Evolutionary conservation across 2,797 vertebrate species (phyloP), one percentile per base, ranked within the genome.

Genomic region (Sebastiscus albofasciatus): DNA sequence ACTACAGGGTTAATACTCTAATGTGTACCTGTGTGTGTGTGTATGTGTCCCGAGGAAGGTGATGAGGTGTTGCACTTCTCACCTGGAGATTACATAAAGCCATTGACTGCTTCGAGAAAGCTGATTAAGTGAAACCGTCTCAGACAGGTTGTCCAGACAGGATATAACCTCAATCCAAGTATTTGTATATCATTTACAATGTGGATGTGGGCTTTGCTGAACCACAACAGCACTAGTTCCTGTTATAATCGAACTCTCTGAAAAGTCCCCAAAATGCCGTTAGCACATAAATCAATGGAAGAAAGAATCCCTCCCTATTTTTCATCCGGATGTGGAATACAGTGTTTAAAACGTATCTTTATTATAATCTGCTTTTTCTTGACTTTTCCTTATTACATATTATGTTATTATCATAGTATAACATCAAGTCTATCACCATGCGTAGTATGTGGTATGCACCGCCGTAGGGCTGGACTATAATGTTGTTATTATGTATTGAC

Each of bases 31-130:
- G 59, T 73, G 56, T 64, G 20, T 29, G 9, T 59, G 18, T 54
- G 6, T 54, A 58, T 39, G 72, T 73, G 66, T 14, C 16, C 49
- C 49, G 20, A 24, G 4, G 39, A 58, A 66, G 80, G 81, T 79
- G 76, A 84, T 72, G 77, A 77, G 62, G 62, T 81, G 85, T 66
- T 81, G 80, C 68, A 61, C 81, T 79, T 77, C 78, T 64, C 67
- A 85, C 70, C 76, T 80, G 78, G 65, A 81, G 93, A 90, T 93
- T 89, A 94, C 74, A 54, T 67, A 89, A 89, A 94, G 85, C 92
- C 71, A 75, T 29, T 72, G 46, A 80, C 31, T 81, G 83, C 54
- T 59, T 72, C 13, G 20, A 72, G 80, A 91, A 93, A 94, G 91
- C 90, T 89, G 90, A 93, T 94, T 91, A 93, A 77, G 88, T 55